These are phyloP conservation scores for Eulacestoma nigropectus DNA, from an alignment of 2,113 vertebrate genomes.

Conservation along the genomic window DNA sequence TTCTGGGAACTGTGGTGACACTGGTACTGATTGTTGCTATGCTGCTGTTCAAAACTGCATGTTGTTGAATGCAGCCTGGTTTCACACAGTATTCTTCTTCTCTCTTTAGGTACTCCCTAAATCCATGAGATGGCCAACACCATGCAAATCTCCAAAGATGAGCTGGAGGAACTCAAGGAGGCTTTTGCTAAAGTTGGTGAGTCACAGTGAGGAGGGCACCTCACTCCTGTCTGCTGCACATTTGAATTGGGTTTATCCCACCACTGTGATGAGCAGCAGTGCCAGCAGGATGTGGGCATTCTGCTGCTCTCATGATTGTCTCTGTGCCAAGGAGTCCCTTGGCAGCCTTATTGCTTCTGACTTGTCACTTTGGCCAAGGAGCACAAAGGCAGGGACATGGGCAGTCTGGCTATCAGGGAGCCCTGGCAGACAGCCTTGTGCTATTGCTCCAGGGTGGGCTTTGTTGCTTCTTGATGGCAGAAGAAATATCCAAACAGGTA, in stretches of 20 bases:
- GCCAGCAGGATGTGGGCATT: background rate
- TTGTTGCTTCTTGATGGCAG: background rate
- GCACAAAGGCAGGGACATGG: background rate
- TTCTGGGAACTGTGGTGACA: background rate
- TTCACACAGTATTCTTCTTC: background rate
- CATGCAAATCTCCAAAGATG: conserved; percentile 90
- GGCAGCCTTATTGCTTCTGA: background rate
- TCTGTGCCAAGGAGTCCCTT: background rate
- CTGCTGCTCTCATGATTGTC: background rate
- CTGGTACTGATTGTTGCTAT: background rate
- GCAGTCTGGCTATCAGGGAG: background rate
- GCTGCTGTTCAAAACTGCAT: background rate
- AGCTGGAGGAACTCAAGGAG: conserved; percentile 89
- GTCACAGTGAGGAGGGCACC: conserved; percentile 7
- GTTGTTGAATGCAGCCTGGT: background rate
- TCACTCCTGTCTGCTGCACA: background rate
- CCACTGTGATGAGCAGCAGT: background rate
- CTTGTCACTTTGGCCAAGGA: background rate
- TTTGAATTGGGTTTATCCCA: background rate
- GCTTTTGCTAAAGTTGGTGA: conserved; percentile 90
- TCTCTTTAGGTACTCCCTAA: conserved; percentile 53
- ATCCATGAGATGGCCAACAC: conserved; percentile 82
- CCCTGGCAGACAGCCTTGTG: background rate
- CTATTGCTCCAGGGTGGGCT: background rate
- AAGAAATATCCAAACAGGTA: background rate